Evolutionary conservation across 1,140 invertebrate species (phyloP), one percentile per base, ranked within the genome.

Genomic region (Drosophila paulistorum): DNA sequence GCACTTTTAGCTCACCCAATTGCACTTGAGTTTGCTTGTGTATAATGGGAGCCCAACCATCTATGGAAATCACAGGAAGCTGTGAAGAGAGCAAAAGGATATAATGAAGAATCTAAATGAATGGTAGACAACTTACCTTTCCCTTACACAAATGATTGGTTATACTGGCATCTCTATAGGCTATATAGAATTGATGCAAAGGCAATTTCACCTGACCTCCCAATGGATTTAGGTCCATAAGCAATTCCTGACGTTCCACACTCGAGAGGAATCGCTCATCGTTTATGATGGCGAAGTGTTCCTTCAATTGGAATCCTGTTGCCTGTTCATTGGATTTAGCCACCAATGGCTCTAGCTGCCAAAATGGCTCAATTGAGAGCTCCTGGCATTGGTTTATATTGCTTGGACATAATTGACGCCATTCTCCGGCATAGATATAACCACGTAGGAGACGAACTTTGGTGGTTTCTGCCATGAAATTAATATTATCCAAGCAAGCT

Each of bases 41-140:
- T 2, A 90, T 68, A 65, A 95, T 93, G 6, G 93, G 90, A 37
- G 94, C 93, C 94, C 94, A 95, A 64, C 92, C 93, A 81, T 95
- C 94, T 9, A 94, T 93, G 42, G 93, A 93, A 60, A 95, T 94
- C 14, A 95, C 93, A 30, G 94, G 94, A 71, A 94, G 90, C 93
- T 94, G 69, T 0, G 85, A 60, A 37, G 7, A 33, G 10, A 17
- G 2, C 4, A 61, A 9, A 54, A 17, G 14, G 42, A 51, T 23
- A 33, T 14, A 41, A 37, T 6, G 1, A 1, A 30, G 6, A 30
- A 30, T 3, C 5, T 30, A 30, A 30, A 1, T 30, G 30, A 30
- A 6, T 26, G 23, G 3, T 26, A 26, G 30, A 30, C 17, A 11
- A 6, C 35, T 35, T 60, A 92, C 91, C 82, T 91, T 91, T 55